Evolutionary conservation across 2,797 vertebrate genomes (phyloP), one percentile per base, ranked within the genome.

Genomic region (Enteromius fasciolatus): DNA sequence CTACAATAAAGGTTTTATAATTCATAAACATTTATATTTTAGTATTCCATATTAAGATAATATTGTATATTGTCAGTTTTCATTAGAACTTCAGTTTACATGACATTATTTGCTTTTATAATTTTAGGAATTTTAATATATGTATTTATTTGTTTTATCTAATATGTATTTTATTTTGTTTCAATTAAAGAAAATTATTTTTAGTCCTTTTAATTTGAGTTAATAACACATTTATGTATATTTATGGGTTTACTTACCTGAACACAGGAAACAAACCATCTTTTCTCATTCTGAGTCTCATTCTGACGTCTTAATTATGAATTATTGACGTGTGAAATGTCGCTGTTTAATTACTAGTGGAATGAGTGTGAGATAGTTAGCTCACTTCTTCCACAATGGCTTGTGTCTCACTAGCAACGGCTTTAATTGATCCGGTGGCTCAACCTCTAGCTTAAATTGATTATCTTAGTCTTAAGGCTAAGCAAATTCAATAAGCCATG

Each of bases 401-500:
- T 63, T 39, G 77, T 80, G 86, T 77, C 83, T 76, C 76, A 89
- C 83, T 82, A 84, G 63, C 61, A 12, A 48, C 70, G 48, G 85
- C 66, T 69, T 76, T 76, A 69, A 85, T 84, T 87, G 36, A 90
- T 89, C 84, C 70, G 54, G 70, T 3, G 25, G 69, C 83, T 87
- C 86, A 87, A 78, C 80, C 76, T 59, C 78, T 66, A 76, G 78
- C 87, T 91, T 85, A 87, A 90, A 91, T 88, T 89, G 89, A 93
- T 90, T 90, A 74, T 70, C 86, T 84, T 78, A 72, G 70, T 90
- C 82, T 85, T 87, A 83, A 86, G 89, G 85, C 90, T 87, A 79
- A 72, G 76, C 75, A 87, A 90, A 92, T 86, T 86, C 89, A 90
- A 89, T 88, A 90, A 87, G 74, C 86, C 79, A 70, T 92, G 85